Evolutionary conservation across 2,113 vertebrate species (phyloP).

Genomic region (Dromaius novaehollandiae): DNA sequence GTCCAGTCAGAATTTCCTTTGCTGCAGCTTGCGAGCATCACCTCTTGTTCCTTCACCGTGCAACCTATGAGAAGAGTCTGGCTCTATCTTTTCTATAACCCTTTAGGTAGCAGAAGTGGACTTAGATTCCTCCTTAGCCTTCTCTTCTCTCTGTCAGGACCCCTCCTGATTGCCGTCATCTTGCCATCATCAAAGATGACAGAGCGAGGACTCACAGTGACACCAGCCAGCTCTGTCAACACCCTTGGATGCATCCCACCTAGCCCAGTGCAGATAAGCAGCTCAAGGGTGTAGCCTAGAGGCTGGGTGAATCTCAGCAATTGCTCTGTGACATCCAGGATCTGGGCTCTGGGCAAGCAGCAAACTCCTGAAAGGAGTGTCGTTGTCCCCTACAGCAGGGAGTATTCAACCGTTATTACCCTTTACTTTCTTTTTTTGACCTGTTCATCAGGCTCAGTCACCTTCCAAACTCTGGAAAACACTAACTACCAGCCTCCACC

Average conservation of each 20-base stretch:
- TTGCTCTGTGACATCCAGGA: neutral
- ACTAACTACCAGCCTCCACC: neutral
- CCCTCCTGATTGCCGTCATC: neutral
- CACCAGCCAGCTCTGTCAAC: neutral
- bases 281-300: neutral
- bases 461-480: neutral
- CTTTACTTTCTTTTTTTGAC: neutral
- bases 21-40: neutral
- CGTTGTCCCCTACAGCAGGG: neutral
- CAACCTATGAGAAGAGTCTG: neutral
- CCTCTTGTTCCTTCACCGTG: neutral
- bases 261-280: neutral
- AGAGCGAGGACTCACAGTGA: neutral
- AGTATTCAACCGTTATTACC: neutral
- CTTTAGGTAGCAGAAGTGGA: neutral
- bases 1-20: neutral
- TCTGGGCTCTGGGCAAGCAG: neutral
- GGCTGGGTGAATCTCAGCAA: neutral
- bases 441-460: neutral
- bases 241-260: neutral
- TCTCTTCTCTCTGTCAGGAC: neutral
- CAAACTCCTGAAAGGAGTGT: neutral
- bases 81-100: neutral
- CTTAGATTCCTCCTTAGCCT: neutral
- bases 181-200: neutral